phyloP scores from a whole-genome alignment of 2,888 invertebrate genomes.

The Lithophane leautieri region DNA sequence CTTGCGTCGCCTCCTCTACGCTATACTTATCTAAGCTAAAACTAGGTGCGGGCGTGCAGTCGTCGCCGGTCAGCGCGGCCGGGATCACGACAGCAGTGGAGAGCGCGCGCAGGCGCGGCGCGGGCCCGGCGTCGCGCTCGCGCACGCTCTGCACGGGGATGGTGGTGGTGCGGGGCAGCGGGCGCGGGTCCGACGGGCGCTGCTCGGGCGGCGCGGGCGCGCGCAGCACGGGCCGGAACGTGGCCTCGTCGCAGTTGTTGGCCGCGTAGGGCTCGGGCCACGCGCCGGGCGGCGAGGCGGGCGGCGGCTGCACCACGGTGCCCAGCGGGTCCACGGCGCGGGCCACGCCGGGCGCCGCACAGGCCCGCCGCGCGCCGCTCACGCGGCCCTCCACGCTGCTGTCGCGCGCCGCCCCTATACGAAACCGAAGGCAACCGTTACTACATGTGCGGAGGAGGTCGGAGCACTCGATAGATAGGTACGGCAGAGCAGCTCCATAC shows the following conservation, averaged over 20 bases:
- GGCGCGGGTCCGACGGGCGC: constrained; percentile 73
- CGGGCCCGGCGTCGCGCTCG: constrained; percentile 63
- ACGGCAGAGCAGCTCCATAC: constrained; percentile 7
- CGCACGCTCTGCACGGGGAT: constrained; percentile 81
- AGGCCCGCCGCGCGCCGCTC: constrained; percentile 82
- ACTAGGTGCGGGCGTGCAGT: constrained; percentile 33
- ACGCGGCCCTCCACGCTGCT: constrained; percentile 72
- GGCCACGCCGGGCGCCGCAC: constrained; percentile 86
- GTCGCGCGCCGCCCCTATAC: constrained; percentile 92
- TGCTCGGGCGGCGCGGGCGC: constrained; percentile 83
- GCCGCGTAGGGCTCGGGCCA: constrained; percentile 85
- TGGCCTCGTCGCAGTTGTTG: constrained; percentile 92
- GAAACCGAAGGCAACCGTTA: constrained; percentile 95
- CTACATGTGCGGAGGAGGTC: constrained; percentile 69
- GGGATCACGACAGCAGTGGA: constrained; percentile 45
- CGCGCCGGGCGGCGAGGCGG: constrained; percentile 81
- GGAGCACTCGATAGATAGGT: constrained; percentile 27
- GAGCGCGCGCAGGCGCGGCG: constrained; percentile 65
- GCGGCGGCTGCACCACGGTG: constrained; percentile 72
- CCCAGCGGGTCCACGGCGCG: constrained; percentile 94
- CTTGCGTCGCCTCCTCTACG: constrained; percentile 65
- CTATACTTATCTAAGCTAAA: constrained; percentile 67
- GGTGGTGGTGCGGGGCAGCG: constrained; percentile 82
- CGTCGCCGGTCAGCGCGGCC: constrained; percentile 46
- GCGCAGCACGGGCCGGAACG: constrained; percentile 92